A percentile compares a stretch with the other conserved stretches of the same genome.
phyloP scores from a whole-genome alignment of 2,113 vertebrate genomes.

The Rynchops niger region DNA sequence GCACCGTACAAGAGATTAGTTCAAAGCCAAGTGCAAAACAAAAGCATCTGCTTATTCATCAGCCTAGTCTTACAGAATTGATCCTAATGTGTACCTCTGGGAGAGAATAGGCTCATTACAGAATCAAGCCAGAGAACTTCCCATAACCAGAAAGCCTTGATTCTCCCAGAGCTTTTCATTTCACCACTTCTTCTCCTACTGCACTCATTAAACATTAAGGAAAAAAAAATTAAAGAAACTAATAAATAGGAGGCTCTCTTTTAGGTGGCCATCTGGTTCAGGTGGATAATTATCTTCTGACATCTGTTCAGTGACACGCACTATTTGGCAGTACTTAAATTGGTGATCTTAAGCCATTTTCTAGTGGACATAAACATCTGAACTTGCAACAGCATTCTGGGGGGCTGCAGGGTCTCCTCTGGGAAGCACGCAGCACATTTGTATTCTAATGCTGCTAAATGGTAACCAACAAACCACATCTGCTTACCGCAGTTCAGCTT shows the following conservation, averaged over 20 bases:
- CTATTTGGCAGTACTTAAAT: not conserved
- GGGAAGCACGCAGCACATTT: not conserved
- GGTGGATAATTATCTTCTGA: constrained; percentile 33
- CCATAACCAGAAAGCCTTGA: not conserved
- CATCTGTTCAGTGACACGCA: not conserved
- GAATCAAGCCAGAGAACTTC: not conserved
- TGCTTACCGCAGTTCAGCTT: not conserved
- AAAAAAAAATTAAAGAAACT: not conserved
- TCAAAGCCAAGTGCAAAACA: constrained; percentile 28
- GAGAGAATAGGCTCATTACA: not conserved
- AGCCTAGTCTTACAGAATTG: not conserved
- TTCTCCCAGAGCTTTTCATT: not conserved
- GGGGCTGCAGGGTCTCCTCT: not conserved
- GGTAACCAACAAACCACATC: not conserved
- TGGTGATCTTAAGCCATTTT: not conserved
- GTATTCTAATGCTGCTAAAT: not conserved
- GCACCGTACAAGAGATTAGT: not conserved
- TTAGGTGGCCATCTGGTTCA: constrained; percentile 34
- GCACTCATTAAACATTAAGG: constrained; percentile 18
- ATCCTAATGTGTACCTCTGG: not conserved
- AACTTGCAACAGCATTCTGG: not conserved
- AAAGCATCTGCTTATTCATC: constrained; percentile 23
- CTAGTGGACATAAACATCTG: not conserved
- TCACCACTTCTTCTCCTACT: not conserved
- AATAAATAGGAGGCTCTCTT: not conserved